These are phyloP conservation scores for Mythimna loreyi DNA, from an alignment of 2,888 invertebrate genomes.

Conservation along the genomic window DNA sequence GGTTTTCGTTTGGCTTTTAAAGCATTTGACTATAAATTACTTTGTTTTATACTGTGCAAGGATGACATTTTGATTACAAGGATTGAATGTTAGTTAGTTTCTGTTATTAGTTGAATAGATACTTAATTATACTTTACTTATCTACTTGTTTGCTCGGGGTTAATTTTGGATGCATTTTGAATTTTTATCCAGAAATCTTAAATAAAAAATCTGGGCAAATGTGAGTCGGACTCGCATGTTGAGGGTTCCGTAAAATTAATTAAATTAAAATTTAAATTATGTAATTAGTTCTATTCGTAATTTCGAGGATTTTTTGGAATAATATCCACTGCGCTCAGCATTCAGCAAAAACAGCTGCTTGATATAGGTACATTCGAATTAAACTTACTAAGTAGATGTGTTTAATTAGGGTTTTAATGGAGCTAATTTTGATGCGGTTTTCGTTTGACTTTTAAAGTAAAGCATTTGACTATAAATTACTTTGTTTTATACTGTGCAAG, in stretches of 20 bases:
- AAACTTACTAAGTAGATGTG: neutral
- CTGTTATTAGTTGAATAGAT: no score
- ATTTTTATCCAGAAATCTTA: no score
- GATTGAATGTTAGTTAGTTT: no score
- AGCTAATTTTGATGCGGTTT: slow-evolving; percentile 12
- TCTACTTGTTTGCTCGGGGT: no score
- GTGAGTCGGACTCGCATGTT: no score
- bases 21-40: neutral
- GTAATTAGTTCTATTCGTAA: no score
- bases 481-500: neutral
- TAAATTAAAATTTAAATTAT: no score
- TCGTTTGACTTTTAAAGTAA: slow-evolving; percentile 4
- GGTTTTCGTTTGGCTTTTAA: slow-evolving; percentile 9
- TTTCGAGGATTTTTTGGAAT: no score
- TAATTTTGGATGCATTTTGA: no score
- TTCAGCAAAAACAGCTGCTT: slow-evolving; percentile 18
- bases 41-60: neutral
- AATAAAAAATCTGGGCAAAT: no score
- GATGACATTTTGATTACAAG: neutral
- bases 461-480: neutral
- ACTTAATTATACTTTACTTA: no score
- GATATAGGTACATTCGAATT: neutral
- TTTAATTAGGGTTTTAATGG: slow-evolving; percentile 12
- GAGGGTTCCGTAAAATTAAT: no score
- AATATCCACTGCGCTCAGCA: slow-evolving; percentile 25